phyloP scores from a whole-genome alignment of 2,113 vertebrate species.

The Urocynchramus pylzowi region DNA sequence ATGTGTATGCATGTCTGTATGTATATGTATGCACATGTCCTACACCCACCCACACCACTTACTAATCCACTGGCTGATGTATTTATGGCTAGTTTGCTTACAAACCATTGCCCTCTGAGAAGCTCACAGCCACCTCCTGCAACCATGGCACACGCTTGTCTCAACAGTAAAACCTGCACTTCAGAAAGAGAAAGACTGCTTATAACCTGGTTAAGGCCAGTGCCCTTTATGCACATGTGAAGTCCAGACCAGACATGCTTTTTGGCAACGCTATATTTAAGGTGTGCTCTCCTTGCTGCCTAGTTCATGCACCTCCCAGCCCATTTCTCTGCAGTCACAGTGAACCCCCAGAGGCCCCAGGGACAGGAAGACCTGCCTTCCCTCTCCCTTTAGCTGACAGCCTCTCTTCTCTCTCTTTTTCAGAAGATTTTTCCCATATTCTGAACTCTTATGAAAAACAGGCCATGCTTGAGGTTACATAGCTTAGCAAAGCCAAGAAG shows the following conservation, averaged over 20 bases:
- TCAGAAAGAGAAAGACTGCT: background rate
- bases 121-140: background rate
- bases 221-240: background rate
- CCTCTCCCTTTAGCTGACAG: background rate
- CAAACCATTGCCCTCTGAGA: conserved; percentile 37
- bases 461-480: accelerated
- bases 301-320: background rate
- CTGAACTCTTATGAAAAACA: background rate
- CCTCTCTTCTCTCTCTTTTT: background rate
- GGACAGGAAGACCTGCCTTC: background rate
- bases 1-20: conserved; percentile 21
- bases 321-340: background rate
- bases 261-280: background rate
- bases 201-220: background rate
- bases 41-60: conserved; percentile 22
- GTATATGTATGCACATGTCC: conserved; percentile 40
- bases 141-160: background rate
- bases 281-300: background rate
- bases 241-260: background rate
- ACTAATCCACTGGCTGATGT: conserved; percentile 47
- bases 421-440: background rate
- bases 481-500: background rate
- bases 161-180: background rate
- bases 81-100: conserved; percentile 53
- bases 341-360: background rate